Conservation (phyloP, 2,113 vertebrate genomes). For the Otocyon megalotis region DNA sequence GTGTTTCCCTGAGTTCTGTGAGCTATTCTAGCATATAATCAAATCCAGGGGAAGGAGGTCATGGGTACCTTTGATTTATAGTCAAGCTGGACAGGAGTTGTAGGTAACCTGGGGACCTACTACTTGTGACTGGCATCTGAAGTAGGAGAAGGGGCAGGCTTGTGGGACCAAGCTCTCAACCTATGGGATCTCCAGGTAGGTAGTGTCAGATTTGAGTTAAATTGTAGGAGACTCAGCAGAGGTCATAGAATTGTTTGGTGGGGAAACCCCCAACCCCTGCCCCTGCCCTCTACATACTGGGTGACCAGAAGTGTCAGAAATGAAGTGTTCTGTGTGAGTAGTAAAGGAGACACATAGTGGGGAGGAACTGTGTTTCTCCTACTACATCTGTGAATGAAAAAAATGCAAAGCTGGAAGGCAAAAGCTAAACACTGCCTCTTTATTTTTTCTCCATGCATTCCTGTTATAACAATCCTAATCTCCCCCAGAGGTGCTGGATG, state of each 20-base stretch:
- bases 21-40: background rate
- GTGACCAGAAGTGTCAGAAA: background rate
- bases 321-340: no score
- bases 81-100: background rate
- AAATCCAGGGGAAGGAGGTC: background rate
- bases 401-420: background rate
- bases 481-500: accelerated
- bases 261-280: background rate
- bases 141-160: background rate
- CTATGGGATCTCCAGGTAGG: background rate
- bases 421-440: background rate
- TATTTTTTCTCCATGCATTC: background rate
- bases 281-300: background rate
- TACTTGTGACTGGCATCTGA: background rate
- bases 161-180: background rate
- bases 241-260: background rate
- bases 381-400: background rate
- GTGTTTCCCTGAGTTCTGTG: background rate
- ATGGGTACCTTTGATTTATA: background rate
- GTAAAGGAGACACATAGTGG: background rate
- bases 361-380: background rate
- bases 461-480: background rate
- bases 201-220: background rate
- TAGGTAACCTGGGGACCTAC: background rate
- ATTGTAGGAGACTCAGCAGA: background rate